Conservation (phyloP, 1,140 invertebrate species). For the Macrostomum lignano region DNA sequence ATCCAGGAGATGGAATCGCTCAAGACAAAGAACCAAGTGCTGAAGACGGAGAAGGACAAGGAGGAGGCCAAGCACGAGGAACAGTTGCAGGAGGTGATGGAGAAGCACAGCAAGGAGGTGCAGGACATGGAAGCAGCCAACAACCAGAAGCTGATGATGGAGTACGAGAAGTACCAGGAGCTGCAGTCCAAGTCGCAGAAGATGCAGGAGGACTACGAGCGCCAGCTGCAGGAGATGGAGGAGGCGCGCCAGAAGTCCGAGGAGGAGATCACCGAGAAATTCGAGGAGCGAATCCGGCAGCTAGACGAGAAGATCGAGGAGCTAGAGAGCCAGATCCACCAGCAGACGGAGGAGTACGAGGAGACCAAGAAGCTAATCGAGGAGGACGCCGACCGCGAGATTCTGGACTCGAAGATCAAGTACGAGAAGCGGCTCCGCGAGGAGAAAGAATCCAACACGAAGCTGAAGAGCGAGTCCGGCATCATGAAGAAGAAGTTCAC, state of each 20-base stretch:
- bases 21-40: slow-evolving; percentile 28
- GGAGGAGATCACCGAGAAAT: slow-evolving; percentile 33
- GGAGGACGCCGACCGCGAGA: slow-evolving; percentile 50
- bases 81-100: slow-evolving; percentile 20
- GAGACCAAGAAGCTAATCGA: slow-evolving; percentile 46
- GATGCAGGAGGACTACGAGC: slow-evolving; percentile 45
- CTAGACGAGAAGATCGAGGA: too few relatives aligned
- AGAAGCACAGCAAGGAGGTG: slow-evolving; percentile 38
- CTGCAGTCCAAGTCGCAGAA: slow-evolving; percentile 41
- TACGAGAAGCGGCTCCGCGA: slow-evolving; percentile 45
- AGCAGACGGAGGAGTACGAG: slow-evolving; percentile 36
- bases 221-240: slow-evolving; percentile 28
- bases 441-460: slow-evolving; percentile 43
- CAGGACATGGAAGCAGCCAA: slow-evolving; percentile 34
- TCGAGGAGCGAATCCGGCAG: too few relatives aligned
- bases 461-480: slow-evolving; percentile 46
- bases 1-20: slow-evolving; percentile 30
- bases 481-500: slow-evolving; percentile 49
- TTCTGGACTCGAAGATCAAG: slow-evolving; percentile 38
- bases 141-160: slow-evolving; percentile 49
- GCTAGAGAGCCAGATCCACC: slow-evolving; percentile 17
- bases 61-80: slow-evolving; percentile 27
- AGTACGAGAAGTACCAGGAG: slow-evolving; percentile 53
- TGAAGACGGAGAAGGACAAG: slow-evolving; percentile 29
- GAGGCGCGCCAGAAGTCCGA: slow-evolving; percentile 28